A percentile compares a stretch with the other conserved stretches of the same genome.
Evolutionary conservation across 2,888 invertebrate genomes (phyloP).

Genomic region (Limnephilus rhombicus): DNA sequence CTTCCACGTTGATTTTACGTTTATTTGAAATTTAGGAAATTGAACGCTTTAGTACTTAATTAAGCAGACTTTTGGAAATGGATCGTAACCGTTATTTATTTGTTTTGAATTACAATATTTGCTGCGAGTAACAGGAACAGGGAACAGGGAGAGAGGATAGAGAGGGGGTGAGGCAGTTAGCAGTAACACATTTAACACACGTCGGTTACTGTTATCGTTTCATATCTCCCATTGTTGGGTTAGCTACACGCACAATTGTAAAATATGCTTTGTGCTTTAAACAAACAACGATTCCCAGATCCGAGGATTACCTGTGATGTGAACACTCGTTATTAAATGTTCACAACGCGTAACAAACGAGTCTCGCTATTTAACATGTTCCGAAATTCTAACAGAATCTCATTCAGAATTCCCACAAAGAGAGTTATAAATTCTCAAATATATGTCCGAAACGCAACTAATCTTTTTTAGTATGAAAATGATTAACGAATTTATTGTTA

Average conservation of each 20-base stretch:
- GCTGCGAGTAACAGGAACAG: neutral
- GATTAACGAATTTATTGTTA: neutral
- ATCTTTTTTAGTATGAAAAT: neutral
- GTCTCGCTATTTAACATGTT: neutral
- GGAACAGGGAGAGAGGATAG: neutral
- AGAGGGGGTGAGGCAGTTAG: neutral
- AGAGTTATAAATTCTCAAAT: neutral
- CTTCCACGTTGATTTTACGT: no score
- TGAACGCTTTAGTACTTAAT: neutral
- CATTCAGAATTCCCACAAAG: neutral
- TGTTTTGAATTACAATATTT: neutral
- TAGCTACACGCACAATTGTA: neutral
- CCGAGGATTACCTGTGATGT: neutral
- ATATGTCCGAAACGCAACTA: neutral
- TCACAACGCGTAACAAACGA: neutral
- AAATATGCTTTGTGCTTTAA: neutral
- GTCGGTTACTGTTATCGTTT: neutral
- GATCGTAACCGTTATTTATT: neutral
- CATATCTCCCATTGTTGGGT: neutral
- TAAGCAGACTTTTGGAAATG: neutral
- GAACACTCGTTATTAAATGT: neutral
- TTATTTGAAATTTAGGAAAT: neutral
- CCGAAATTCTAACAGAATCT: neutral
- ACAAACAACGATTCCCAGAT: constrained; percentile 1
- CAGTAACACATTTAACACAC: neutral